Conservation (phyloP, 1,140 invertebrate species). For the Drosophila seguyi region DNA sequence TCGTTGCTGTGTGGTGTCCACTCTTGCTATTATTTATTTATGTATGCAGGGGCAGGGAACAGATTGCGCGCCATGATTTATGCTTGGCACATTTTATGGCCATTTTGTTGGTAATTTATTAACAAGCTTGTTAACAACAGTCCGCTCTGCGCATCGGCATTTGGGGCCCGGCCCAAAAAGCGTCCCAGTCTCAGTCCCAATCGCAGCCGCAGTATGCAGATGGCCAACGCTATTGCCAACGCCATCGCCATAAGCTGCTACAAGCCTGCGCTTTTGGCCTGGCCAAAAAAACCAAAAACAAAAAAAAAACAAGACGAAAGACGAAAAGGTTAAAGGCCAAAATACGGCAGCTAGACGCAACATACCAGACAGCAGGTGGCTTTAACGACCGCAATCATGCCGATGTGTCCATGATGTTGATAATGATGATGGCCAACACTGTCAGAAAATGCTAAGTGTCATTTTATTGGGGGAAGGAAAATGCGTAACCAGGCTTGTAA, state of each 20-base stretch:
- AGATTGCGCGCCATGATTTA: conserved; percentile 75
- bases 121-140: conserved; percentile 83
- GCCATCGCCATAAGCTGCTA: conserved; percentile 15
- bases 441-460: background rate
- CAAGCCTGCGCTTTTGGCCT: conserved; percentile 55
- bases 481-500: too few species aligned
- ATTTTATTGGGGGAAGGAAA: background rate
- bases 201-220: conserved; percentile 58
- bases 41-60: conserved; percentile 52
- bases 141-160: conserved; percentile 59
- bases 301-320: conserved; percentile 13
- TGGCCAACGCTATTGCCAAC: conserved; percentile 34
- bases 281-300: conserved; percentile 21
- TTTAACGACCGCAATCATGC: conserved; percentile 58
- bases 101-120: conserved; percentile 84
- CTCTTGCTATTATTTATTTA: conserved; percentile 83
- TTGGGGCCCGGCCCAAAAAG: conserved; percentile 27
- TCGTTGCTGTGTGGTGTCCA: conserved; percentile 68
- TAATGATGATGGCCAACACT: conserved; percentile 40
- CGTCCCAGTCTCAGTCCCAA: conserved; percentile 10
- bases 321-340: conserved; percentile 75
- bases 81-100: conserved; percentile 82
- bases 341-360: conserved; percentile 56
- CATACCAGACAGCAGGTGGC: conserved; percentile 73
- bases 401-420: conserved; percentile 51